Base-by-base conservation (phyloP, 1,140 invertebrate species). In the Apocrypta bakeri region DNA sequence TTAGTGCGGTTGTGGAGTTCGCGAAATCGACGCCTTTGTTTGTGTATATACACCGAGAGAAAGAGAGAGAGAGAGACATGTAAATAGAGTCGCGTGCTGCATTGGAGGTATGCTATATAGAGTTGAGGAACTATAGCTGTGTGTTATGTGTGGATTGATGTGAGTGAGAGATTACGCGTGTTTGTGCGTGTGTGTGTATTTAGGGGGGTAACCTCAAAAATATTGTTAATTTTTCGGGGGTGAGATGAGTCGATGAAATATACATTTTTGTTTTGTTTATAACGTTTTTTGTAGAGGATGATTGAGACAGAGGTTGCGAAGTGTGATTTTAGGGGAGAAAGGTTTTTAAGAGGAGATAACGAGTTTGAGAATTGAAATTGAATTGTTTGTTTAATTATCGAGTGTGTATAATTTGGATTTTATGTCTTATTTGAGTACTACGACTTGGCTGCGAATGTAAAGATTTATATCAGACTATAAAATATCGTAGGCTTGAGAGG, bases 201-300 rank as follows among this genome's bases (percentile, higher is more conserved):
- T n/a, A 56, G 48, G 8, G 40, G 68, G 29, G 37, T 79, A 79
- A 79, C 78, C 78, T 79, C 64, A 72, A 71, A 79, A 79, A n/a
- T n/a, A n/a, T n/a, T n/a, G n/a, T n/a, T n/a, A n/a, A n/a, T n/a
- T n/a, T n/a, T n/a, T n/a, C n/a, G n/a, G n/a, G n/a, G n/a, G n/a
- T n/a, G n/a, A n/a, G n/a, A n/a, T n/a, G n/a, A n/a, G n/a, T n/a
- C n/a, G n/a, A n/a, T n/a, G n/a, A n/a, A n/a, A n/a, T n/a, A n/a
- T n/a, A n/a, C n/a, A n/a, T n/a, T n/a, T n/a, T n/a, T n/a, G n/a
- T n/a, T n/a, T n/a, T n/a, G n/a, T n/a, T n/a, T n/a, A n/a, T n/a
- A n/a, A n/a, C n/a, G n/a, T n/a, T n/a, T n/a, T n/a, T n/a, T n/a
- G n/a, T n/a, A n/a, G n/a, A n/a, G n/a, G n/a, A n/a, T n/a, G n/a